Conservation (phyloP, 2,888 invertebrate genomes). For the Protonemura montana region DNA sequence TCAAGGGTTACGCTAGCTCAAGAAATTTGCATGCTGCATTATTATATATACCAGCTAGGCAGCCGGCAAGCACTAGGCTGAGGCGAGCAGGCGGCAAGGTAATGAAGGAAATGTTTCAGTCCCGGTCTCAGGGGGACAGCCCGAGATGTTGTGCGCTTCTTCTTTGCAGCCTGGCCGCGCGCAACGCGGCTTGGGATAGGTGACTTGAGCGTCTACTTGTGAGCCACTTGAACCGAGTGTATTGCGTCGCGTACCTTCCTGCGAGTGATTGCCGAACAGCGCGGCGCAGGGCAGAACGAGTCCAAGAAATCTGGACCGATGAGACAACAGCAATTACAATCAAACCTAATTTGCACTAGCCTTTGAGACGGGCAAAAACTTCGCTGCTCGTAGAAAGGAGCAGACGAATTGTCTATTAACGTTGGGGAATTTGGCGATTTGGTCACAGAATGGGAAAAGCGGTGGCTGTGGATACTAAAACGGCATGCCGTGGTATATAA, state of each 20-base stretch:
- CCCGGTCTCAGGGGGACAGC: conserved; percentile 46
- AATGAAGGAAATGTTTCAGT: conserved; percentile 51
- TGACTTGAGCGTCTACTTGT: neutral
- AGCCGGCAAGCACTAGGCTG: conserved; percentile 34
- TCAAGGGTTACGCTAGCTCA: conserved; percentile 49
- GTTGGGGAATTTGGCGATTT: neutral
- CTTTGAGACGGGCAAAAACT: neutral
- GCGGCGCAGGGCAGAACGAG: neutral
- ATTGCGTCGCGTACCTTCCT: neutral
- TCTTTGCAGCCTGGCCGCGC: neutral
- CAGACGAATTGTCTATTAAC: neutral
- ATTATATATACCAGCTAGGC: conserved; percentile 47
- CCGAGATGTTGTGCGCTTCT: conserved; percentile 29
- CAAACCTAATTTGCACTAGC: neutral
- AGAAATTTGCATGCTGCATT: conserved; percentile 51
- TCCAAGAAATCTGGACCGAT: neutral
- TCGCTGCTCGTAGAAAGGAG: neutral
- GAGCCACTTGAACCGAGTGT: neutral
- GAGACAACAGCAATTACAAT: neutral
- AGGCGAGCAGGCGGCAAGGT: conserved; percentile 45
- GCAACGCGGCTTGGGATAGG: neutral
- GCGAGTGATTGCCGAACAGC: neutral
- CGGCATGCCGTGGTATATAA: neutral
- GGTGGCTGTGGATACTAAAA: neutral
- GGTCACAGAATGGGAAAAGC: neutral